These are phyloP conservation scores for Nymphicus hollandicus DNA, from an alignment of 2,113 vertebrate species.

Conservation along the genomic window DNA sequence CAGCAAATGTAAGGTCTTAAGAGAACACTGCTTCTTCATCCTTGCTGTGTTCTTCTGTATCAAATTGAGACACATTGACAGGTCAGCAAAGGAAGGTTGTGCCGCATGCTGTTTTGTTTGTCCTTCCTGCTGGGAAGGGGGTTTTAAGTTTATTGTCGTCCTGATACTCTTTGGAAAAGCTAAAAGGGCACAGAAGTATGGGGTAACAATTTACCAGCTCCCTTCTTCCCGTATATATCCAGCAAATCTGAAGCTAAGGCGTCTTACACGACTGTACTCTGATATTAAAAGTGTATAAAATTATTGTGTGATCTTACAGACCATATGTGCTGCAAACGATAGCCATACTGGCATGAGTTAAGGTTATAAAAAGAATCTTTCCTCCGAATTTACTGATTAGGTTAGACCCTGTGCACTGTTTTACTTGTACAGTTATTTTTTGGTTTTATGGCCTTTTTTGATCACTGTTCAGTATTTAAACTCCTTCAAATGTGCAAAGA, in stretches of 20 bases:
- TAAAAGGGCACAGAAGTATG: neutral
- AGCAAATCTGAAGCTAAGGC: constrained; percentile 26
- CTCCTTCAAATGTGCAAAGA: constrained; percentile 85
- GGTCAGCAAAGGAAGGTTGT: neutral
- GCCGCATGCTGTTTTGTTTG: neutral
- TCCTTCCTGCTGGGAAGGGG: neutral
- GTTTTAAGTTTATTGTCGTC: neutral
- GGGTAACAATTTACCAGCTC: neutral
- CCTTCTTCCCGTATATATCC: neutral
- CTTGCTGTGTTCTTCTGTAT: neutral
- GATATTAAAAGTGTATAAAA: constrained; percentile 55
- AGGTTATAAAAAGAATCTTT: constrained; percentile 55
- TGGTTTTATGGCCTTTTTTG: constrained; percentile 78
- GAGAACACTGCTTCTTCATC: neutral
- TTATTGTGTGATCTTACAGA: constrained; percentile 53
- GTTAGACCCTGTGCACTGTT: constrained; percentile 67
- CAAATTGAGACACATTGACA: neutral
- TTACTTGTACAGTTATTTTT: constrained; percentile 71
- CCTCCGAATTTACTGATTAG: constrained; percentile 64
- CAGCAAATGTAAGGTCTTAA: neutral
- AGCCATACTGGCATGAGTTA: constrained; percentile 60
- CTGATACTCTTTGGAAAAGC: neutral
- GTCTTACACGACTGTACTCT: neutral
- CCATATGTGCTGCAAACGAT: constrained; percentile 69
- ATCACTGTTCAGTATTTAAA: constrained; percentile 87